These are phyloP conservation scores for Ammodytes marinus DNA, from an alignment of 2,113 vertebrate species.

Conservation along the genomic window DNA sequence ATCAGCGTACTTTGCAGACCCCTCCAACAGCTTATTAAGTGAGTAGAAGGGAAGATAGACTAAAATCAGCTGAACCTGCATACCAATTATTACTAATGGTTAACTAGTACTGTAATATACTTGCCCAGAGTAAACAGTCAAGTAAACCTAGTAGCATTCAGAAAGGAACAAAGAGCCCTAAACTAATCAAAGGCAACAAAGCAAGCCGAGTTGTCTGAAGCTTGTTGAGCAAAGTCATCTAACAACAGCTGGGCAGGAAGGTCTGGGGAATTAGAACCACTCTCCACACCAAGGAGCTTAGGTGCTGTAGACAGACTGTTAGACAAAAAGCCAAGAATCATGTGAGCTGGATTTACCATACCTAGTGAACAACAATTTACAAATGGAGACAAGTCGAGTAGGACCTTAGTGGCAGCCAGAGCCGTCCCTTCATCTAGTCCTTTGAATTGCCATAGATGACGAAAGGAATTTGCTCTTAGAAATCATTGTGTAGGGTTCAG, in stretches of 20 bases:
- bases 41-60: background rate
- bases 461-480: slow-evolving; percentile 53
- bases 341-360: slow-evolving; percentile 74
- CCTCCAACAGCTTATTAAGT: background rate
- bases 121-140: background rate
- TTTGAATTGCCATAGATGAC: slow-evolving; percentile 25
- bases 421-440: slow-evolving; percentile 15
- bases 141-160: background rate
- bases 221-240: background rate
- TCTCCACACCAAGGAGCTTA: slow-evolving; percentile 47
- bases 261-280: slow-evolving; percentile 36
- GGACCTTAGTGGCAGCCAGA: slow-evolving; percentile 9
- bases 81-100: background rate
- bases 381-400: slow-evolving; percentile 25
- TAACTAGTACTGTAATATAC: background rate
- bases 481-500: slow-evolving; percentile 23
- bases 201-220: slow-evolving; percentile 2
- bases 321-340: slow-evolving; percentile 58
- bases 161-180: background rate
- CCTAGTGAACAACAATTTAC: slow-evolving; percentile 43
- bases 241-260: slow-evolving; percentile 32
- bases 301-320: slow-evolving; percentile 44
- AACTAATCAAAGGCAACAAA: background rate
- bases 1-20: slow-evolving; percentile 7
- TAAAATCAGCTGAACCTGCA: slow-evolving; percentile 15